These are phyloP conservation scores for Magallana ariakensis DNA, from an alignment of 1,140 invertebrate genomes.

Conservation along the genomic window DNA sequence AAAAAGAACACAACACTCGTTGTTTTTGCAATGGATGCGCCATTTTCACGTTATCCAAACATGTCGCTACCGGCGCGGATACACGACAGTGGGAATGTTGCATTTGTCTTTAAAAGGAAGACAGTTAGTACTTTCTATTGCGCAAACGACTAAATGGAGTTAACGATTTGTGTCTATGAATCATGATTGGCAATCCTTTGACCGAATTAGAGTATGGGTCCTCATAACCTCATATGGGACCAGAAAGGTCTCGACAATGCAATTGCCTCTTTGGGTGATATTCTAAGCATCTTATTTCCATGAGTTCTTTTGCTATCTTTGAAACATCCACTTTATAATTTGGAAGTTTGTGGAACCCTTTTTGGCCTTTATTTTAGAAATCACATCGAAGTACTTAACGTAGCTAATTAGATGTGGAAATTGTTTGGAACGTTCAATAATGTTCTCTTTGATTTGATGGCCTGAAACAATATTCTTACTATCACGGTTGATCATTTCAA, in stretches of 20 bases:
- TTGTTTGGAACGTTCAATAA: conserved; percentile 38
- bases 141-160: conserved; percentile 28
- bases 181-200: conserved; percentile 8
- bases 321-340: conserved; percentile 42
- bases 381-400: conserved; percentile 44
- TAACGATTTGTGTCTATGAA: conserved; percentile 41
- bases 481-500: conserved; percentile 49
- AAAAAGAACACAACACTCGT: too few species aligned
- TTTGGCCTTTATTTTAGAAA: conserved; percentile 1
- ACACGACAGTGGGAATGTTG: too few species aligned
- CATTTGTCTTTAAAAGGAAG: too few species aligned
- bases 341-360: conserved; percentile 53
- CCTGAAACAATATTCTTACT: conserved; percentile 41
- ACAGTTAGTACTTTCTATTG: conserved; percentile 24
- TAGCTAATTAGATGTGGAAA: conserved; percentile 42
- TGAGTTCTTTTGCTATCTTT: conserved; percentile 42
- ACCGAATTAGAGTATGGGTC: conserved; percentile 6
- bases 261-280: conserved; percentile 13
- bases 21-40: too few species aligned
- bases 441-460: conserved; percentile 47
- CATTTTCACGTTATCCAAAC: too few species aligned
- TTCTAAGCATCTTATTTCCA: conserved; percentile 25
- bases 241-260: neutral
- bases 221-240: too few species aligned
- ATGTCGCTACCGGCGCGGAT: too few species aligned